A percentile compares a stretch with the other conserved stretches of the same genome.
These are phyloP conservation scores for Pygmarrhopalites habei DNA, from an alignment of 1,140 invertebrate species.

Conservation along the genomic window DNA sequence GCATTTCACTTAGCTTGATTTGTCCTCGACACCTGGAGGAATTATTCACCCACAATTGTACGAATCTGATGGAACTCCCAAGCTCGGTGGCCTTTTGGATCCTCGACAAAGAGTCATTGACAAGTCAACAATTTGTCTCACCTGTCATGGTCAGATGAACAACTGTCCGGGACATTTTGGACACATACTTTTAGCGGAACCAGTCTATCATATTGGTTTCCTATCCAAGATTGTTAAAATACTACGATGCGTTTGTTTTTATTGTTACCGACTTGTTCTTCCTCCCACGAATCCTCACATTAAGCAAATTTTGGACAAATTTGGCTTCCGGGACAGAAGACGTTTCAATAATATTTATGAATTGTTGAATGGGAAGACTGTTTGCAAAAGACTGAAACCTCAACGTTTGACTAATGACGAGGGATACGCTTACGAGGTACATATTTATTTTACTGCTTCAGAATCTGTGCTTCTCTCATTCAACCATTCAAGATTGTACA, in stretches of 20 bases:
- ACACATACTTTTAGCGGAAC: conserved; percentile 97
- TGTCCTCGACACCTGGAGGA: conserved; percentile 95
- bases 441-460: neutral
- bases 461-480: neutral
- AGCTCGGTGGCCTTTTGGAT: conserved; percentile 97
- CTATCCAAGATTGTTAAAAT: neutral
- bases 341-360: neutral
- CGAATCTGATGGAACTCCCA: conserved; percentile 89
- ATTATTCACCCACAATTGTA: conserved; percentile 96
- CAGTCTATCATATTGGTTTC: conserved; percentile 48
- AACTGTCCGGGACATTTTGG: conserved; percentile 99
- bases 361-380: neutral
- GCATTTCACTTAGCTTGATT: neutral
- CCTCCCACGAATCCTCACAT: neutral
- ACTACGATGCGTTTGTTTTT: conserved; percentile 1
- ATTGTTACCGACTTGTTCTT: neutral
- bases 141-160: conserved; percentile 95
- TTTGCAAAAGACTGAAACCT: neutral
- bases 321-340: neutral
- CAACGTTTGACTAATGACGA: neutral
- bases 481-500: neutral
- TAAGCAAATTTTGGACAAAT: neutral
- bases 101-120: conserved; percentile 97
- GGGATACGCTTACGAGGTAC: neutral
- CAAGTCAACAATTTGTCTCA: conserved; percentile 85